Base-by-base conservation (phyloP, 2,113 vertebrate genomes). In the Cyanocitta stelleri region DNA sequence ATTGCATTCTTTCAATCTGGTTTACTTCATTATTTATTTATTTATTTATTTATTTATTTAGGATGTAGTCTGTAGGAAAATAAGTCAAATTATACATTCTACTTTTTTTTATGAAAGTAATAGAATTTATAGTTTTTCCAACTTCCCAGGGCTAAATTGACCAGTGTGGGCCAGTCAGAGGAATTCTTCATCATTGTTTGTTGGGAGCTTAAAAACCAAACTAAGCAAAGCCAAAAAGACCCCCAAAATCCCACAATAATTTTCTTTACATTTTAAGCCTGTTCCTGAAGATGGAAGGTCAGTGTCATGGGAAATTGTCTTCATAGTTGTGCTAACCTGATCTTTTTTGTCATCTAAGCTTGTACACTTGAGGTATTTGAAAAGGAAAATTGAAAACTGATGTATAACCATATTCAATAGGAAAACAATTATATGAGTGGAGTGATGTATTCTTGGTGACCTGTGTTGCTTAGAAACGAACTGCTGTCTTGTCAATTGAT, bases 401-500 rank as follows among this genome's bases (percentile, higher is more conserved):
- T 92, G 79, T 71, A 71, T 66, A 69, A 55, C 16, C 18, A 3
- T 71, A 84, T 61, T 83, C 33, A 86, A 24, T 39, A 68, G 35
- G 24, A 76, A 83, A 84, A 81, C 46, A 89, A 75, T 81, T 91
- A 23, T 16, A 41, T 82, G 39, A 78, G 27, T 78, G 23, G 20
- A 89, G 16, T 71, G 48, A 62, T 85, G 69, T 63, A 71, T 94
- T 96, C 64, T 78, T 84, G n/a, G 61, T 94, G 85, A 89, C 58
- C 74, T 68, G 7, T 44, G 90, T 95, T 95, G 93, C 95, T 87
- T 93, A 85, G 93, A 87, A 82, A 96, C 95, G 85, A 82, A 85
- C 69, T 14, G 2, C 46, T 56, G 13, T 66, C 44, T 92, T 93
- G 61, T 91, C 73, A 87, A 2, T 85, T 94, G 77, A 89, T 91